Conservation (phyloP, 2,113 vertebrate species). For the Eurypyga helias region DNA sequence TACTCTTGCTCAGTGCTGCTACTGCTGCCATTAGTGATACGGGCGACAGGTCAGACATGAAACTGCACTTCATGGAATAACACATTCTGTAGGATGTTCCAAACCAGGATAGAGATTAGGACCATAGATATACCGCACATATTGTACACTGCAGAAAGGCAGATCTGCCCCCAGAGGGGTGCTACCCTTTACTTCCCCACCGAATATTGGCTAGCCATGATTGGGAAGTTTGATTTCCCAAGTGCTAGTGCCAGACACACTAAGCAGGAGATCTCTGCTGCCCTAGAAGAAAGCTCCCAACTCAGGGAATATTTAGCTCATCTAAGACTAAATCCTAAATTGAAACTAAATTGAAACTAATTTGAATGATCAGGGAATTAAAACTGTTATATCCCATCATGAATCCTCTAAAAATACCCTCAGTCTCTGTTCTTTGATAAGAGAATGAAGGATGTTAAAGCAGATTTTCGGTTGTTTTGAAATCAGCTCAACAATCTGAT, state of each 20-base stretch:
- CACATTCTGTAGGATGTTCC: not conserved
- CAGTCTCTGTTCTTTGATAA: not conserved
- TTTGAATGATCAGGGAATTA: not conserved
- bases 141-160: not conserved
- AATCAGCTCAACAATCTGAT: slow-evolving; percentile 9
- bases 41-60: not conserved
- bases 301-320: not conserved
- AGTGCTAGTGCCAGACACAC: not conserved
- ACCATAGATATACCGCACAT: not conserved
- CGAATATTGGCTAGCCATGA: not conserved
- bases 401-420: not conserved
- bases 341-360: not conserved
- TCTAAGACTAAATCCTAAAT: not conserved
- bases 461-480: not conserved
- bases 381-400: not conserved
- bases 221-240: not conserved
- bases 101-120: not conserved
- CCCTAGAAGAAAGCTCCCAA: not conserved
- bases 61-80: not conserved
- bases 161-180: not conserved
- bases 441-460: not conserved
- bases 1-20: not conserved
- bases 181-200: not conserved
- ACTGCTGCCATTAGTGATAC: rapidly evolving
- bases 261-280: not conserved